Conservation (phyloP, 1,140 invertebrate genomes). For the Zaprionus lachaisei region DNA sequence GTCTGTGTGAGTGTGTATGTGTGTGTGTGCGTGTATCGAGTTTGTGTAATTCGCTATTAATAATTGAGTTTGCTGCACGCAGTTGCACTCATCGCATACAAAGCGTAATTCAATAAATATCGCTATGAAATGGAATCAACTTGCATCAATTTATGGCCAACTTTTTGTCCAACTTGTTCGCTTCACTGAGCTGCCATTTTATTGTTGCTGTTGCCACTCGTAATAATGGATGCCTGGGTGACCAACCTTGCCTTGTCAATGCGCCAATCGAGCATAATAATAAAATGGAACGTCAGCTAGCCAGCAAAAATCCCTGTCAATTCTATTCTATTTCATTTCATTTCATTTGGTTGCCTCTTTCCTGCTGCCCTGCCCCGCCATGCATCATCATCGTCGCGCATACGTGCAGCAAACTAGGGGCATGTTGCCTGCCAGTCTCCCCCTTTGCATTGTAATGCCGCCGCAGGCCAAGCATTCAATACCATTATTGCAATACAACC, state of each 20-base stretch:
- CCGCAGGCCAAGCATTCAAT: slow-evolving; percentile 63
- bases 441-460: slow-evolving; percentile 21
- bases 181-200: slow-evolving; percentile 4
- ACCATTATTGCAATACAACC: slow-evolving; percentile 63
- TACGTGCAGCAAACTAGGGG: slow-evolving; percentile 28
- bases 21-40: neutral
- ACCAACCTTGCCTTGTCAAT: slow-evolving; percentile 41
- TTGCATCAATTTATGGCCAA: slow-evolving; percentile 41
- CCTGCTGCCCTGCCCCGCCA: slow-evolving; percentile 17
- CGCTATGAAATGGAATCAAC: slow-evolving; percentile 32
- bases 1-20: neutral
- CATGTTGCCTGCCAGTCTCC: slow-evolving; percentile 13
- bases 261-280: slow-evolving; percentile 49
- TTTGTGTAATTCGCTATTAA: neutral
- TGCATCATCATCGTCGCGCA: slow-evolving; percentile 26
- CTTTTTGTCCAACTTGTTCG: slow-evolving; percentile 21
- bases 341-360: slow-evolving; percentile 9
- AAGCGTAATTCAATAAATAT: slow-evolving; percentile 32
- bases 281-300: slow-evolving; percentile 33
- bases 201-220: neutral
- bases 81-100: neutral
- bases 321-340: slow-evolving; percentile 53
- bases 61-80: slow-evolving; percentile 23
- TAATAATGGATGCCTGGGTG: slow-evolving; percentile 23
- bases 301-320: slow-evolving; percentile 55